phyloP scores from a whole-genome alignment of 2,113 vertebrate species.

The Pseudopodoces humilis region DNA sequence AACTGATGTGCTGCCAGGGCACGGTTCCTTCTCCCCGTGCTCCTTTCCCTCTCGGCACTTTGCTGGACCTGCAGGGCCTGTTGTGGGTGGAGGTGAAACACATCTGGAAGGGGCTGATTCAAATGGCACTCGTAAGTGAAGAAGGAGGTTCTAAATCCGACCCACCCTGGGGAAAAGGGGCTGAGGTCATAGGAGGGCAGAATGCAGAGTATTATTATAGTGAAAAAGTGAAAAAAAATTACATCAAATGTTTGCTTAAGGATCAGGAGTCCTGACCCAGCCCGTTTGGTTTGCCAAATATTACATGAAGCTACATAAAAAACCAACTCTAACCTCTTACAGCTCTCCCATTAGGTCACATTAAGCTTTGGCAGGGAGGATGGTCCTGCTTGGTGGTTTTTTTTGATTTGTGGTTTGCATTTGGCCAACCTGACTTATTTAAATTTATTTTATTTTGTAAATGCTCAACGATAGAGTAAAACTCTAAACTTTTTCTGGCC shows the following conservation, averaged over 20 bases:
- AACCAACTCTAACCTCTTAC: constrained; percentile 75
- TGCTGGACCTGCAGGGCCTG: constrained; percentile 64
- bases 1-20: constrained; percentile 66
- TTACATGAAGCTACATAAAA: constrained; percentile 73
- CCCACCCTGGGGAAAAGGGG: constrained; percentile 28
- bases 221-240: constrained; percentile 71
- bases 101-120: constrained; percentile 55
- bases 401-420: constrained; percentile 82
- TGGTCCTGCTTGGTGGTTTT: constrained; percentile 77
- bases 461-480: constrained; percentile 74
- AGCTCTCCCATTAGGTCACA: constrained; percentile 77
- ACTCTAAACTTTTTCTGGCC: constrained; percentile 74
- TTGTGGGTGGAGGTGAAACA: constrained; percentile 52
- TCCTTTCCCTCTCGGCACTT: constrained; percentile 46
- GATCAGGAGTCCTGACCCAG: constrained; percentile 63
- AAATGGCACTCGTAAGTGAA: constrained; percentile 54
- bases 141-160: constrained; percentile 47
- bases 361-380: constrained; percentile 75
- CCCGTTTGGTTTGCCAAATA: constrained; percentile 72
- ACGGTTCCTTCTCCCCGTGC: constrained; percentile 27
- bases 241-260: constrained; percentile 78
- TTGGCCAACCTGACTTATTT: constrained; percentile 74
- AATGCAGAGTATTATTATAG: constrained; percentile 62
- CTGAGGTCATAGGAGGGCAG: constrained; percentile 67
- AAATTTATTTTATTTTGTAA: constrained; percentile 81